A percentile compares a stretch with the other conserved stretches of the same genome.
These are phyloP conservation scores for Cardiocondyla obscurior DNA, from an alignment of 1,140 invertebrate species.

Conservation along the genomic window DNA sequence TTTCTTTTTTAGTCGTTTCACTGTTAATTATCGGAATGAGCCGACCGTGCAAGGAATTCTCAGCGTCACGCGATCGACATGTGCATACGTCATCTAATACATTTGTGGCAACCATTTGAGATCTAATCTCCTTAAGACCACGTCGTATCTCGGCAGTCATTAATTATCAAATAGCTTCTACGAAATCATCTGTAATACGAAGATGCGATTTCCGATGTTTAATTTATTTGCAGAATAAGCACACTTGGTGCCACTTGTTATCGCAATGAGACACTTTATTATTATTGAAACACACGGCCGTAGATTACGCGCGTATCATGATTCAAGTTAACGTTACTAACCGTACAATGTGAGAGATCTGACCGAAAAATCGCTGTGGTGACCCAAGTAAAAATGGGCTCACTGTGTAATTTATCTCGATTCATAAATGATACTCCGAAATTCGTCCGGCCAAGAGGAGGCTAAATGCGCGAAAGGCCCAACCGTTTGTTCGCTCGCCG, in stretches of 20 bases:
- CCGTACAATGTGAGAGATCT: background rate
- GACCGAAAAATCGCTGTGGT: background rate
- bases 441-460: background rate
- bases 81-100: background rate
- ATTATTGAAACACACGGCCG: background rate
- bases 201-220: background rate
- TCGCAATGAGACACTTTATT: conserved; percentile 16
- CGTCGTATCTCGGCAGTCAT: conserved; percentile 31
- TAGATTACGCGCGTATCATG: background rate
- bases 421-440: background rate
- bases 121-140: conserved; percentile 53
- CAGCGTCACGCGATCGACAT: conserved; percentile 19
- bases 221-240: conserved; percentile 6
- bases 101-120: conserved; percentile 22
- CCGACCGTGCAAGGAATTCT: background rate
- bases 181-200: background rate
- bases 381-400: conserved; percentile 12
- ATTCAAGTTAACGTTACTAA: background rate
- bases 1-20: too few species aligned
- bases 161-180: conserved; percentile 44
- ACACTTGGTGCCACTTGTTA: background rate
- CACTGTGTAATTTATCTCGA: background rate
- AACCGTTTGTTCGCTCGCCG: background rate
- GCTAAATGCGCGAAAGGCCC: conserved; percentile 41
- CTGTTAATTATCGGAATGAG: background rate